Evolutionary conservation across 2,113 vertebrate species (phyloP).

Genomic region (Chascanopsetta lugubris): DNA sequence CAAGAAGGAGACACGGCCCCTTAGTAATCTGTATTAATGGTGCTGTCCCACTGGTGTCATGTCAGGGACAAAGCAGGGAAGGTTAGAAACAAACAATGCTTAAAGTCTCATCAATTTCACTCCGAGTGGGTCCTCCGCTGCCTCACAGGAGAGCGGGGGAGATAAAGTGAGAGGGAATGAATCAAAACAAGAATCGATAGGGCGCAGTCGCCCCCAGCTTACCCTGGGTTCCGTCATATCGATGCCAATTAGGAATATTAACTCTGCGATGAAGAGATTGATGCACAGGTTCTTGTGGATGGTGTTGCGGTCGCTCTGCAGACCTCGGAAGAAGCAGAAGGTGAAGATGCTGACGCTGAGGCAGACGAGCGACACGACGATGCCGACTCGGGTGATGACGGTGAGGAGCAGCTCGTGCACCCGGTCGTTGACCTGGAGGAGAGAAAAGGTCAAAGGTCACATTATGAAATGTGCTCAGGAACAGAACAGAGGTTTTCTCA

Average conservation of each 20-base stretch:
- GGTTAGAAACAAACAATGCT: slow-evolving; percentile 68
- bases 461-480: background rate
- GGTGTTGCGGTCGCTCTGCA: slow-evolving; percentile 98
- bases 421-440: slow-evolving; percentile 83
- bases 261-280: slow-evolving; percentile 97
- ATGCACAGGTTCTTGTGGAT: slow-evolving; percentile 99
- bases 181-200: slow-evolving; percentile 69
- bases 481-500: background rate
- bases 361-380: slow-evolving; percentile 95
- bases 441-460: slow-evolving; percentile 27
- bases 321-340: slow-evolving; percentile 98
- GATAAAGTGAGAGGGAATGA: slow-evolving; percentile 51
- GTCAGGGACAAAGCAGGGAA: slow-evolving; percentile 65
- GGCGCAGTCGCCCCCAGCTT: slow-evolving; percentile 69
- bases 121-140: slow-evolving; percentile 63
- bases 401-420: slow-evolving; percentile 91
- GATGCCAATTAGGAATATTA: slow-evolving; percentile 98
- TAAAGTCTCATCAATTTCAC: slow-evolving; percentile 71
- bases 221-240: slow-evolving; percentile 95
- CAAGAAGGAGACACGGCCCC: slow-evolving; percentile 46
- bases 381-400: slow-evolving; percentile 96
- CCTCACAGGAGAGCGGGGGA: slow-evolving; percentile 24
- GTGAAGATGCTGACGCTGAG: slow-evolving; percentile 98
- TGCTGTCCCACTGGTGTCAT: slow-evolving; percentile 61
- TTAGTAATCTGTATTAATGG: slow-evolving; percentile 74